Conservation (phyloP, 2,888 invertebrate species). For the Andrena minutula region DNA sequence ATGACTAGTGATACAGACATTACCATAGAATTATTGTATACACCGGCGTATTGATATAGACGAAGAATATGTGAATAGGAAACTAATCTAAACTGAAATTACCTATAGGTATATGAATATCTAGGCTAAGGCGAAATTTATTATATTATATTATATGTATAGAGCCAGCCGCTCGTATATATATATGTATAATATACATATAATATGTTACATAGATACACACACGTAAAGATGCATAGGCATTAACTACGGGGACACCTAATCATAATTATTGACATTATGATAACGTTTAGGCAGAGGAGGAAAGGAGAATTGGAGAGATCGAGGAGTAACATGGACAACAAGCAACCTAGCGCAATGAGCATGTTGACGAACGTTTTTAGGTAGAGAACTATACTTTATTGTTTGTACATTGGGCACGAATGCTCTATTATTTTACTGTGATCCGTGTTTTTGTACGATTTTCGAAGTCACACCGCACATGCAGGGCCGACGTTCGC, state of each 20-base stretch:
- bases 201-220: slow-evolving; percentile 37
- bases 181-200: slow-evolving; percentile 29
- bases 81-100: slow-evolving; percentile 79
- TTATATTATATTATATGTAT: slow-evolving; percentile 67
- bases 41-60: slow-evolving; percentile 82
- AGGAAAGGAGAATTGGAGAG: slow-evolving; percentile 30
- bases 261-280: slow-evolving; percentile 76
- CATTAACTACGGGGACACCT: slow-evolving; percentile 77
- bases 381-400: slow-evolving; percentile 73
- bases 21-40: slow-evolving; percentile 81
- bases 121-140: slow-evolving; percentile 79
- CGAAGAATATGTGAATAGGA: slow-evolving; percentile 82
- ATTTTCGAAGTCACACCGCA: slow-evolving; percentile 79
- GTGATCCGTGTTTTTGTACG: slow-evolving; percentile 79
- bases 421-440: slow-evolving; percentile 80
- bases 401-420: slow-evolving; percentile 82
- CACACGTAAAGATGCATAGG: slow-evolving; percentile 76
- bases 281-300: slow-evolving; percentile 65
- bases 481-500: slow-evolving; percentile 68
- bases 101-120: slow-evolving; percentile 77
- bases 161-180: slow-evolving; percentile 19
- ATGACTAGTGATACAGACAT: slow-evolving; percentile 77
- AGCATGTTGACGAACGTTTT: slow-evolving; percentile 71
- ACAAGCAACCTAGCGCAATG: slow-evolving; percentile 76
- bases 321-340: slow-evolving; percentile 16